A percentile compares a stretch with the other conserved stretches of the same genome.
These are phyloP conservation scores for Ennomos fuscantarius DNA, from an alignment of 2,888 invertebrate genomes.

Conservation along the genomic window DNA sequence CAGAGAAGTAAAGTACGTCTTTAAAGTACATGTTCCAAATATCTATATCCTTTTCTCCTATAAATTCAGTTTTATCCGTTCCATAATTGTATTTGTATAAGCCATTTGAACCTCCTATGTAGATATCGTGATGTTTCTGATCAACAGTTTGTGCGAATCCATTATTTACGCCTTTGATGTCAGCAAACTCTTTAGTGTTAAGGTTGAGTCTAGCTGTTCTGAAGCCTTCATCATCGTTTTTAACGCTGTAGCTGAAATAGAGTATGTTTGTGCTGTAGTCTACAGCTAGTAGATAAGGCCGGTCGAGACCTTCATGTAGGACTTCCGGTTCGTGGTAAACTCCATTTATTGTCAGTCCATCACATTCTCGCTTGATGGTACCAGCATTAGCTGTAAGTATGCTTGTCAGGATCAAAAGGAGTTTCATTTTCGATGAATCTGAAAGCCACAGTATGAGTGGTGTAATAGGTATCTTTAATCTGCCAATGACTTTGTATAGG, in stretches of 20 bases:
- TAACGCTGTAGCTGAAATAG: conserved; percentile 66
- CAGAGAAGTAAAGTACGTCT: conserved; percentile 61
- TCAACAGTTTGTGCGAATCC: conserved; percentile 71
- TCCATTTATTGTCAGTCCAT: conserved; percentile 53
- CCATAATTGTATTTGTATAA: conserved; percentile 65
- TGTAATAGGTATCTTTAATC: no score
- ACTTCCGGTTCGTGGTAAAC: conserved; percentile 57
- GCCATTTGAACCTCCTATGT: conserved; percentile 67
- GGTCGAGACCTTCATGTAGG: conserved; percentile 56
- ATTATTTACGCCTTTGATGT: conserved; percentile 56
- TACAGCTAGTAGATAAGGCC: conserved; percentile 62
- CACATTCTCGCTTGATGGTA: conserved; percentile 54
- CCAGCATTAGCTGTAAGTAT: conserved; percentile 50
- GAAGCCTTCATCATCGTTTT: conserved; percentile 52
- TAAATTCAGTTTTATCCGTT: conserved; percentile 54
- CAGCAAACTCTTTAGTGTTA: conserved; percentile 59
- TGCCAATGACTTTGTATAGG: no score
- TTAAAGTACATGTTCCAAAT: conserved; percentile 70
- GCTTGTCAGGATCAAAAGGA: conserved; percentile 45
- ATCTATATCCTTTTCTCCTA: conserved; percentile 52
- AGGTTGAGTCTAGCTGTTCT: conserved; percentile 62
- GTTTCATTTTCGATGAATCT: conserved; percentile 49
- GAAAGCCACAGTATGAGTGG: not conserved
- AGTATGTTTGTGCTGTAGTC: conserved; percentile 62
- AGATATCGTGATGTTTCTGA: conserved; percentile 56